These are phyloP conservation scores for Hyla sarda DNA, from an alignment of 2,113 vertebrate species.

Conservation along the genomic window DNA sequence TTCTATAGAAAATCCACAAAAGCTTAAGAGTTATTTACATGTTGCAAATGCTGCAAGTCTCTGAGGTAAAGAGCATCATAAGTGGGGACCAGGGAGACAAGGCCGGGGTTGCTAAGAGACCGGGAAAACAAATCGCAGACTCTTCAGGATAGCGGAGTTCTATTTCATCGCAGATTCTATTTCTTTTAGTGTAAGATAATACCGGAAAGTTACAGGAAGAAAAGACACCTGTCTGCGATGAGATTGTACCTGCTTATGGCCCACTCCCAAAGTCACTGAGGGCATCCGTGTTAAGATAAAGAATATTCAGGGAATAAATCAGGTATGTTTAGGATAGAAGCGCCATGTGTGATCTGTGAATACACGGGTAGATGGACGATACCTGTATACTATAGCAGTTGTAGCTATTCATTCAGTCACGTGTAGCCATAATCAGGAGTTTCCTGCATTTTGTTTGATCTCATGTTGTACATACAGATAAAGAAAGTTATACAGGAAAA, in stretches of 20 bases:
- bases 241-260: neutral
- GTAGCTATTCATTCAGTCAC: too few species aligned
- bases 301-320: neutral
- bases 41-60: neutral
- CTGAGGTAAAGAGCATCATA: neutral
- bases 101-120: conserved; percentile 33
- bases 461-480: too few species aligned
- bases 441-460: too few species aligned
- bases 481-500: too few species aligned
- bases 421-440: too few species aligned
- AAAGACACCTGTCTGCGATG: neutral
- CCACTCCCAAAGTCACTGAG: neutral
- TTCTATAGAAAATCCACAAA: neutral
- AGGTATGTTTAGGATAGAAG: conserved; percentile 1
- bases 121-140: conserved; percentile 48
- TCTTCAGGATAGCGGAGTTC: neutral
- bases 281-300: neutral
- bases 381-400: too few species aligned
- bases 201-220: neutral
- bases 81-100: neutral
- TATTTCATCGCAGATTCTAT: neutral
- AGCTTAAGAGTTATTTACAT: neutral
- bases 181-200: neutral
- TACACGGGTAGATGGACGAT: neutral
- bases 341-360: neutral